phyloP scores from a whole-genome alignment of 2,113 vertebrate genomes.

The Chamaetylas fuelleborni region DNA sequence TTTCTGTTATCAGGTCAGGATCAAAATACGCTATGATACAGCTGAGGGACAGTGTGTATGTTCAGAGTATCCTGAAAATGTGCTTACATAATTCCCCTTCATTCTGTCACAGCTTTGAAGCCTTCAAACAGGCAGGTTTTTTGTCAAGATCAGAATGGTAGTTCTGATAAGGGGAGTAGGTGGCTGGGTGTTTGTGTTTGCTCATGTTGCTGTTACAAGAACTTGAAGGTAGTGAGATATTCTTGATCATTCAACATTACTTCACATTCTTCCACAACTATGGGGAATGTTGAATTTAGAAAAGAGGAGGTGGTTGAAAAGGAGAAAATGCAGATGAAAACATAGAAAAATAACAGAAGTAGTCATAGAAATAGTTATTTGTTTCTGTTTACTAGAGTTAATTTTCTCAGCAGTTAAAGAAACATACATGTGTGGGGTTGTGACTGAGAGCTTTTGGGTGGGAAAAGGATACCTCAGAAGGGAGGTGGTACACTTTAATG shows the following conservation, averaged over 20 bases:
- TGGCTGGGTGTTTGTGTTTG: background rate
- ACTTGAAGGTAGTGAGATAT: background rate
- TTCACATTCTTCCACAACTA: background rate
- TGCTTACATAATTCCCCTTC: background rate
- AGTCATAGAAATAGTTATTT: background rate
- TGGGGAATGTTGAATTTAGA: background rate
- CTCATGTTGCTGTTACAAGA: background rate
- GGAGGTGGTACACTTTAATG: background rate
- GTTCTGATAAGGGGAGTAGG: background rate
- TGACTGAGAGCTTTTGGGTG: background rate
- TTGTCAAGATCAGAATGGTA: background rate
- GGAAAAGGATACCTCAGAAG: background rate
- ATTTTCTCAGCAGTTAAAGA: background rate
- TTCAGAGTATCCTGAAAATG: background rate
- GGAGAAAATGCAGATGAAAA: background rate
- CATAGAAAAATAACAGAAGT: background rate
- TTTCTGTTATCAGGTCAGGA: background rate
- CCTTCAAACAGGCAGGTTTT: background rate
- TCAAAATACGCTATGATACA: background rate
- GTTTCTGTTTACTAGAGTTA: background rate
- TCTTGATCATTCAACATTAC: background rate
- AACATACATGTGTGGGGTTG: background rate
- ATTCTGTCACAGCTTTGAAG: background rate
- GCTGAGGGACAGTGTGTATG: background rate
- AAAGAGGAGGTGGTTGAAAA: background rate